Percentiles rank a stretch among this genome's conserved stretches.
phyloP scores from a whole-genome alignment of 2,113 vertebrate species.

The Spermophilus dauricus region DNA sequence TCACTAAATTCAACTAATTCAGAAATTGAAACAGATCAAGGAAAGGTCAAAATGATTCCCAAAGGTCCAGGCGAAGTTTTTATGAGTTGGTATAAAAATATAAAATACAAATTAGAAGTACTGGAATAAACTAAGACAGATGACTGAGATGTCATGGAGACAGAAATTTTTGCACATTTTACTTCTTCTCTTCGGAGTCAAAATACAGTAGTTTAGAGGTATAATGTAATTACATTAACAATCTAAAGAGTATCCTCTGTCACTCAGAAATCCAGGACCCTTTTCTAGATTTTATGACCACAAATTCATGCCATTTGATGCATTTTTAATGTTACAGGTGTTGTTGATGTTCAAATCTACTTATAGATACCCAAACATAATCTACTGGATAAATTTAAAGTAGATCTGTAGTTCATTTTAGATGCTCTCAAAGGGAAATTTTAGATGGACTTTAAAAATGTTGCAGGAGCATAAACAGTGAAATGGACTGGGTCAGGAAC shows the following conservation, averaged over 20 bases:
- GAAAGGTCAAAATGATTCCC: slow-evolving; percentile 34
- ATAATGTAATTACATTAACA: not conserved
- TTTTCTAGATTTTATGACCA: not conserved
- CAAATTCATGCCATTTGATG: not conserved
- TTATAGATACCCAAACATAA: not conserved
- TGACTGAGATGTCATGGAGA: not conserved
- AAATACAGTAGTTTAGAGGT: not conserved
- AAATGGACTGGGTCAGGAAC: slow-evolving; percentile 65
- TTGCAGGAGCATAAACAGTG: not conserved
- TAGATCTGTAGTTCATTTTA: not conserved
- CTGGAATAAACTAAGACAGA: slow-evolving; percentile 44
- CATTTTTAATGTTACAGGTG: not conserved
- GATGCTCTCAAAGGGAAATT: not conserved
- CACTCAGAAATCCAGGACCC: not conserved
- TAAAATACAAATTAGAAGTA: slow-evolving; percentile 53
- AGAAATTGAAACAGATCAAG: not conserved
- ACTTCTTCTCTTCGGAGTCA: not conserved
- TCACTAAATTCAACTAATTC: not conserved
- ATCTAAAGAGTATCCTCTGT: not conserved
- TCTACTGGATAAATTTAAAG: not conserved
- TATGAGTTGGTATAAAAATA: not conserved
- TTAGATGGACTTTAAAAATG: slow-evolving; percentile 37
- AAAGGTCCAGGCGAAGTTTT: not conserved
- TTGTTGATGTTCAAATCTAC: not conserved
- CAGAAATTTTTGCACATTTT: slow-evolving; percentile 23